Evolutionary conservation across 2,888 invertebrate genomes (phyloP).

Genomic region (Drosophila dives): DNA sequence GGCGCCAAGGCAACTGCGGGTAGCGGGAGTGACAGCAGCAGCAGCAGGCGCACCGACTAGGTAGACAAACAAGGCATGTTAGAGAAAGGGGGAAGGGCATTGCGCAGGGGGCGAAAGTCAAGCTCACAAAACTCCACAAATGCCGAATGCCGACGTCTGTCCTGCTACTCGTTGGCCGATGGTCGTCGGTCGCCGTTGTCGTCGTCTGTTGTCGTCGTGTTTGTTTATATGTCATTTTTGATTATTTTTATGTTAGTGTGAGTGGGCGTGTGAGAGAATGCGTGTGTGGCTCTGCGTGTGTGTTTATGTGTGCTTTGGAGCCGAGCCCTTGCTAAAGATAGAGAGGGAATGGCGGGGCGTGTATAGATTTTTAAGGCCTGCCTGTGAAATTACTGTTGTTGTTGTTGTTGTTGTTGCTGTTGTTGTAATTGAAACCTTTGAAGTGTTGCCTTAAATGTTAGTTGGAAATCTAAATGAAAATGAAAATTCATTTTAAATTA

Average conservation of each 20-base stretch:
- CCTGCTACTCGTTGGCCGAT: background rate
- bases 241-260: conserved; percentile 60
- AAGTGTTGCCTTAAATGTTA: conserved; percentile 70
- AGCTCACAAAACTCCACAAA: conserved; percentile 11
- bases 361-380: conserved; percentile 37
- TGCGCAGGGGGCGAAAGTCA: conserved; percentile 1
- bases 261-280: conserved; percentile 13
- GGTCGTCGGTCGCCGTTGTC: background rate
- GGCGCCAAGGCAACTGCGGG: conserved; percentile 40
- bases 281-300: background rate
- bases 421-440: conserved; percentile 77
- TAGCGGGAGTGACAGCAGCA: background rate
- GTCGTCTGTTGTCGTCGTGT: conserved; percentile 38
- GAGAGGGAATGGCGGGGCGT: background rate
- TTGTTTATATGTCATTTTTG: conserved; percentile 76
- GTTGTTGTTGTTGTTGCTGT: conserved; percentile 17
- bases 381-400: background rate
- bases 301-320: background rate
- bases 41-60: background rate
- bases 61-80: conserved; percentile 5
- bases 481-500: conserved; percentile 55
- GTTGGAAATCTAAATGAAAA: conserved; percentile 68
- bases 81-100: background rate
- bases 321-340: background rate
- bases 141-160: conserved; percentile 2